Percentiles rank a stretch among this genome's conserved stretches.
Evolutionary conservation across 2,888 invertebrate genomes (phyloP).

Genomic region (Odontocerum albicorne): DNA sequence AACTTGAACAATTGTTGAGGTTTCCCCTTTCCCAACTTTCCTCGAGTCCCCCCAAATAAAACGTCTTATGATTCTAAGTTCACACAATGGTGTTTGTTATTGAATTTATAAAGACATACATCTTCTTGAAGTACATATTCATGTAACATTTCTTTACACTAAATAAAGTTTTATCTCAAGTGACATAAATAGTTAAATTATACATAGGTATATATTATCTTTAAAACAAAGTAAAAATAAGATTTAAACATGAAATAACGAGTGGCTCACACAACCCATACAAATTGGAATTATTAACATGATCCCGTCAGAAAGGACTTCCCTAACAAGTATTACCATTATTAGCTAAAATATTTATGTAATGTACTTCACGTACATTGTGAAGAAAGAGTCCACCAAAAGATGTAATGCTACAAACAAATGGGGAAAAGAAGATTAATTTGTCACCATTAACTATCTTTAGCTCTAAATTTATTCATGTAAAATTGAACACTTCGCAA

Average conservation of each 20-base stretch:
- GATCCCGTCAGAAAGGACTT: constrained; percentile 26
- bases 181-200: constrained; percentile 6
- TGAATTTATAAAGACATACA: constrained; percentile 6
- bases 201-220: constrained; percentile 3
- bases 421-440: constrained; percentile 5
- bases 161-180: constrained; percentile 2
- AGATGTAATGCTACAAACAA: constrained; percentile 13
- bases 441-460: neutral
- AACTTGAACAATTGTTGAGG: constrained; percentile 5
- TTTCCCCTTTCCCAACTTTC: neutral
- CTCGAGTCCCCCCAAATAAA: neutral
- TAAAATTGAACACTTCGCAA: constrained; percentile 4
- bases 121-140: constrained; percentile 12
- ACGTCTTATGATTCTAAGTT: neutral
- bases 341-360: constrained; percentile 29
- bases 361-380: constrained; percentile 19
- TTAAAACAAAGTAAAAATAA: neutral
- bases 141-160: constrained; percentile 6
- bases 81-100: constrained; percentile 11
- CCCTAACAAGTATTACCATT: constrained; percentile 30
- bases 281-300: constrained; percentile 29
- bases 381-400: constrained; percentile 15
- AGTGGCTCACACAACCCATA: constrained; percentile 31
- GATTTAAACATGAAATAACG: constrained; percentile 28
- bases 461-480: neutral